Evolutionary conservation across 2,888 invertebrate genomes (phyloP).

Genomic region (Yponomeuta malinellus): DNA sequence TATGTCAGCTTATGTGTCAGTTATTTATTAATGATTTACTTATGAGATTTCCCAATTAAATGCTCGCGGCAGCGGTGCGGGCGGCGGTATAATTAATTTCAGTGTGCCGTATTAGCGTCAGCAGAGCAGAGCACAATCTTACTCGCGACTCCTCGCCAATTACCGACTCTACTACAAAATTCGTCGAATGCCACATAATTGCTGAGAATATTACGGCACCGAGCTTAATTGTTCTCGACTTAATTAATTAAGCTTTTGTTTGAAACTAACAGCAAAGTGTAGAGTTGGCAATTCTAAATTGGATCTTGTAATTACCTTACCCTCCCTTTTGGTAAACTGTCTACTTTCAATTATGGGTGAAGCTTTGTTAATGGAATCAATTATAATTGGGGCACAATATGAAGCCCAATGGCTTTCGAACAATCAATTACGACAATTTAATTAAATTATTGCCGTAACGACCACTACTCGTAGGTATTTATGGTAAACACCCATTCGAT

Average conservation of each 20-base stretch:
- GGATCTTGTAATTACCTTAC: constrained; percentile 76
- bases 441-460: constrained; percentile 37
- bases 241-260: constrained; percentile 77
- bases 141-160: constrained; percentile 64
- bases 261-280: constrained; percentile 76
- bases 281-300: constrained; percentile 76
- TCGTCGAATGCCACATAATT: constrained; percentile 72
- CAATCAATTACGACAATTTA: constrained; percentile 44
- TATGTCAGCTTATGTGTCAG: constrained; percentile 26
- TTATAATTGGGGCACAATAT: constrained; percentile 67
- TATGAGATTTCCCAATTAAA: constrained; percentile 70
- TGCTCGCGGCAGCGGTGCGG: constrained; percentile 31
- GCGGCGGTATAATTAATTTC: constrained; percentile 59
- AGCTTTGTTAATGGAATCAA: constrained; percentile 71
- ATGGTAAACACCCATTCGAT: background rate
- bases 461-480: constrained; percentile 4
- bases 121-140: constrained; percentile 52
- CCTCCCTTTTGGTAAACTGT: constrained; percentile 69
- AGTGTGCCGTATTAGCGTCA: constrained; percentile 63
- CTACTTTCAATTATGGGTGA: constrained; percentile 72
- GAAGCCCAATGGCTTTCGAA: constrained; percentile 38
- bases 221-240: constrained; percentile 76
- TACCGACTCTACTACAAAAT: constrained; percentile 66
- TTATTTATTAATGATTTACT: constrained; percentile 43
- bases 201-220: constrained; percentile 74